Percentiles rank a stretch among this genome's conserved stretches.
These are phyloP conservation scores for Iguana delicatissima DNA, from an alignment of 2,797 vertebrate species.

Conservation along the genomic window DNA sequence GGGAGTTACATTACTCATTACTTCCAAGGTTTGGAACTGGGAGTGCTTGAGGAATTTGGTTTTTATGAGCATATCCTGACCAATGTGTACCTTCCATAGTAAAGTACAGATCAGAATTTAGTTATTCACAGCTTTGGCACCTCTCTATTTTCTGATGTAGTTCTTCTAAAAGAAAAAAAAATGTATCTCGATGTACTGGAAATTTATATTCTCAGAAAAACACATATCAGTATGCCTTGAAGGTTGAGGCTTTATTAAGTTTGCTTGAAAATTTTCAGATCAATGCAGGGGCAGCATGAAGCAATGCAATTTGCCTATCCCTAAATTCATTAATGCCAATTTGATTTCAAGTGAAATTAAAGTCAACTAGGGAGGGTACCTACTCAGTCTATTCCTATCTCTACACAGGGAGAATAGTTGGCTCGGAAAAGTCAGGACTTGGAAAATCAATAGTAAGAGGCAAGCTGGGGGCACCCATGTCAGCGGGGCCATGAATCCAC, in stretches of 20 bases:
- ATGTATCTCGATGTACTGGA: not conserved
- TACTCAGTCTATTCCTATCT: no score
- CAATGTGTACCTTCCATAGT: not conserved
- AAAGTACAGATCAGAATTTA: no score
- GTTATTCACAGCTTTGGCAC: not conserved
- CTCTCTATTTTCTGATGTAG: not conserved
- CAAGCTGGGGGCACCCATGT: no score
- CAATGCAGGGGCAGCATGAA: not conserved
- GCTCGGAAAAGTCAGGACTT: no score
- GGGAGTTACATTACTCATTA: no score
- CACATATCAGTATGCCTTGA: not conserved
- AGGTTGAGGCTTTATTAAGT: not conserved
- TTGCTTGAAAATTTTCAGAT: not conserved
- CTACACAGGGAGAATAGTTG: no score
- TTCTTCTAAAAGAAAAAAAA: not conserved
- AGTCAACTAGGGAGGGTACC: not conserved
- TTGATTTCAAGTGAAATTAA: not conserved
- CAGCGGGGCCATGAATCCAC: no score
- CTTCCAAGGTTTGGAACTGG: not conserved
- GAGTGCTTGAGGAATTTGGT: not conserved
- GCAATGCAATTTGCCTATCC: not conserved
- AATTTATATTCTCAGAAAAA: not conserved
- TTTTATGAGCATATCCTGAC: not conserved
- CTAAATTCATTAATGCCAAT: not conserved
- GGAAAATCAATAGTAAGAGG: no score